Evolutionary conservation across 1,140 invertebrate genomes (phyloP), one percentile per base, ranked within the genome.

Genomic region (Sarcophaga bullata): DNA sequence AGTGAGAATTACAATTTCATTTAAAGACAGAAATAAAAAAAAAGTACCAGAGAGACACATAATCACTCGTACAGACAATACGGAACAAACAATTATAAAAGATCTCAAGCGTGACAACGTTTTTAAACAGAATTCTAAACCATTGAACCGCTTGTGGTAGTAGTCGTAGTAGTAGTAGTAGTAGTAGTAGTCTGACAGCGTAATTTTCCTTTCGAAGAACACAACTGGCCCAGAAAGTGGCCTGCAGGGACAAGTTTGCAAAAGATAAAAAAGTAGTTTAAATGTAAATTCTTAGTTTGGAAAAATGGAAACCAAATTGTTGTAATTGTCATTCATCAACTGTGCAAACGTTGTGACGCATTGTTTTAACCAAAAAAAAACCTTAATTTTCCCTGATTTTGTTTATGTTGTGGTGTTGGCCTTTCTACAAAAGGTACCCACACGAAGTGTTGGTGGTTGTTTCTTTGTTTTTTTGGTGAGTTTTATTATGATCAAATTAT

Each of bases 1-100:
- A 76, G 73, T 76, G 73, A 76, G 46, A 76, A 76, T 73, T 76
- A 48, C 48, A 48, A 49, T 49, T 76, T 47, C 47, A 72, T 72
- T 19, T 72, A 25, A 19, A 72, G 25, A 37, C 25, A 37, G 25
- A 37, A 37, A 37, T 2, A 37, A 4, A 37, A 37, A 37, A 37
- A 37, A 37, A 37, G 25, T 37, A 37, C 25, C 25, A 37, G 25
- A 37, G 25, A 37, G 25, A 37, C 25, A 37, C 25, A 52, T 10
- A 52, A 52, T 10, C 50, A 52, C 50, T 52, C 8, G 50, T 52
- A 52, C 13, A 10, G 8, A 10, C 50, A 58, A 13, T 58, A 58
- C 54, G 54, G 25, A 58, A 58, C 54, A 58, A 58, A 58, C 54
- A 58, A 58, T 58, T 58, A 58, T 58, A 58, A 58, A 58, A 58